Evolutionary conservation across 92 coral and sea anemone species (phyloP).

Genomic region (Pocillopora meandrina): DNA sequence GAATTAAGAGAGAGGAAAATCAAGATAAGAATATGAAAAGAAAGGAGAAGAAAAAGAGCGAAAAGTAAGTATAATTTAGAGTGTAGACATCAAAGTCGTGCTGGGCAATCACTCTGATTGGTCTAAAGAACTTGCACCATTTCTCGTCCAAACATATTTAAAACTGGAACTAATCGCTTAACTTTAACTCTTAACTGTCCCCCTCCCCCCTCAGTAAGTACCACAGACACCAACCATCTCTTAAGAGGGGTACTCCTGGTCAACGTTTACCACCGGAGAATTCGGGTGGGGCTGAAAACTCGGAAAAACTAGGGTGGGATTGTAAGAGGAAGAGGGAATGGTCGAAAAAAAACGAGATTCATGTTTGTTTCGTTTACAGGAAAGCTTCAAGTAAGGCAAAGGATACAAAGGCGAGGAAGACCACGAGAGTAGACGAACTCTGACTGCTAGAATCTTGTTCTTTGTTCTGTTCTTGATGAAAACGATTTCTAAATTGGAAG

Average conservation of each 20-base stretch:
- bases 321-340: background rate
- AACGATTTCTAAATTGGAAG: background rate
- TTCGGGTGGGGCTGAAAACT: background rate
- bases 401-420: background rate
- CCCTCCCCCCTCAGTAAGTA: too few relatives aligned
- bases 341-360: background rate
- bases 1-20: background rate
- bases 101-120: too few relatives aligned
- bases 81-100: background rate
- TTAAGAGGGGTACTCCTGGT: too few relatives aligned
- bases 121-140: too few relatives aligned
- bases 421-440: constrained; percentile 10
- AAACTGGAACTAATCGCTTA: too few relatives aligned
- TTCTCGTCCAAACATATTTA: too few relatives aligned
- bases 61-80: background rate
- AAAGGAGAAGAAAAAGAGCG: constrained; percentile 6
- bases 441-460: background rate
- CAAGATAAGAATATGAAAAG: background rate
- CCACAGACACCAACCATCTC: too few relatives aligned
- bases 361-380: constrained; percentile 2
- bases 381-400: constrained; percentile 2
- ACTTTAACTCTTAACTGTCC: too few relatives aligned
- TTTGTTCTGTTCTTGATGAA: background rate
- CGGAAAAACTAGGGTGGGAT: background rate
- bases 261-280: too few relatives aligned